These are phyloP conservation scores for Phoeniculus purpureus DNA, from an alignment of 2,797 vertebrate genomes.

Conservation along the genomic window DNA sequence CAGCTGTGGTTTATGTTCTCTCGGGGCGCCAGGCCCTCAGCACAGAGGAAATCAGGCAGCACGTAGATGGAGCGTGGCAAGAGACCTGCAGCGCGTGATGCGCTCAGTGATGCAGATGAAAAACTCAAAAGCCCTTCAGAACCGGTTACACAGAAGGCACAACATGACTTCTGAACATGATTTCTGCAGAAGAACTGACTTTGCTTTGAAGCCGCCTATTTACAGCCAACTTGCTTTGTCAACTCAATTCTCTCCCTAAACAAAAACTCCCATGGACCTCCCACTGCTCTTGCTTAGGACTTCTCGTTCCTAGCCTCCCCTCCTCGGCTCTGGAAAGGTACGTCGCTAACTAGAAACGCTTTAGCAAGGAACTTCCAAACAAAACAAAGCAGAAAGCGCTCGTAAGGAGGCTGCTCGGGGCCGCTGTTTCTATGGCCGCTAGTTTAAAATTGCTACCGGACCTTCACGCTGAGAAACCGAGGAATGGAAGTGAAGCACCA, in stretches of 20 bases:
- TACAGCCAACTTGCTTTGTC: not conserved
- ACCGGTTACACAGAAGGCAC: not conserved
- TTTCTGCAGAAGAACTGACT: not conserved
- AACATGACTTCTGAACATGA: not conserved
- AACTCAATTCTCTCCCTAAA: not conserved
- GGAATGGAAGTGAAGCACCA: not conserved
- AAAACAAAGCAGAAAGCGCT: not conserved
- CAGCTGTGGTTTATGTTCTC: not conserved
- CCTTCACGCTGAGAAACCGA: not conserved
- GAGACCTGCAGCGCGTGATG: not conserved
- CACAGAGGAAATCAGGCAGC: not conserved
- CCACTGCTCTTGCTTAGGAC: not conserved
- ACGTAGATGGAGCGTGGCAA: fast-evolving
- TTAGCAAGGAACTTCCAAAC: not conserved
- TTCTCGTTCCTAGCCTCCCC: not conserved
- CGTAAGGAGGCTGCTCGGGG: not conserved
- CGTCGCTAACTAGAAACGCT: not conserved
- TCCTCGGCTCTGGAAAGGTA: fast-evolving
- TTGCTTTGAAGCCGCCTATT: not conserved
- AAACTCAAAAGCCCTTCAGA: not conserved
- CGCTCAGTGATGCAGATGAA: not conserved
- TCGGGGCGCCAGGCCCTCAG: not conserved
- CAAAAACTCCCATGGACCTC: not conserved
- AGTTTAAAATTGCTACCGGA: not conserved
- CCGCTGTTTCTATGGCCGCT: not conserved